Evolutionary conservation across 2,113 vertebrate species (phyloP), one percentile per base, ranked within the genome.

Genomic region (Psittacus erithacus): DNA sequence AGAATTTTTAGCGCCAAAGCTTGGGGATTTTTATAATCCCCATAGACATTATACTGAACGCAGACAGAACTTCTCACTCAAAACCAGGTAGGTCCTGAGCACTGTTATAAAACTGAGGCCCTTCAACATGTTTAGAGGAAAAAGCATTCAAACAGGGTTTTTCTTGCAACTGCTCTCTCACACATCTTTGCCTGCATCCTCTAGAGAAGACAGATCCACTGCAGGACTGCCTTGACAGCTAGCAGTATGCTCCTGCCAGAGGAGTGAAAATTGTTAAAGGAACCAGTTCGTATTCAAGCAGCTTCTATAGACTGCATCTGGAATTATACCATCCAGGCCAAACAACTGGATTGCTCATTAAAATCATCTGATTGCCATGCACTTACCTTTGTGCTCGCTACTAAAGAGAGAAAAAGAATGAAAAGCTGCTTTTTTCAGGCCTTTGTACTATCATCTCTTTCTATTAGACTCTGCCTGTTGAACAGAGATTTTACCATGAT

Each of bases 351-450:
- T 85, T 95, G 78, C 28, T 96, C 94, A 80, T 91, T 94, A 94
- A 95, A 46, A n/a, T 65, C 63, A 93, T 92, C 90, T 96, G 90
- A 96, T 95, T 96, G 95, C 95, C 71, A 57, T 81, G 71, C 71
- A 82, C 70, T 95, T 78, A 69, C 88, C 94, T 96, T 96, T 97
- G 96, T 96, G 95, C 96, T 96, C 7, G 3, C 62, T 88, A 96
- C 86, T 96, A 97, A 95, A 93, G 79, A 53, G 67, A 73, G 63
- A 50, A 73, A 82, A 69, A 89, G 33, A 59, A 35, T 16, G 22
- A 59, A 35, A 33, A 59, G 57, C 41, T 70, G 76, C 31, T 88
- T 86, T 90, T 85, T 74, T 68, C 85, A 81, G 63, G 52, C 60
- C 78, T 98, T 97, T 96, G 87, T 97, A 5, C 84, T 65, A 25